Evolutionary conservation across 2,797 vertebrate species (phyloP), one percentile per base, ranked within the genome.

Genomic region (Gymnoscopelus braueri): DNA sequence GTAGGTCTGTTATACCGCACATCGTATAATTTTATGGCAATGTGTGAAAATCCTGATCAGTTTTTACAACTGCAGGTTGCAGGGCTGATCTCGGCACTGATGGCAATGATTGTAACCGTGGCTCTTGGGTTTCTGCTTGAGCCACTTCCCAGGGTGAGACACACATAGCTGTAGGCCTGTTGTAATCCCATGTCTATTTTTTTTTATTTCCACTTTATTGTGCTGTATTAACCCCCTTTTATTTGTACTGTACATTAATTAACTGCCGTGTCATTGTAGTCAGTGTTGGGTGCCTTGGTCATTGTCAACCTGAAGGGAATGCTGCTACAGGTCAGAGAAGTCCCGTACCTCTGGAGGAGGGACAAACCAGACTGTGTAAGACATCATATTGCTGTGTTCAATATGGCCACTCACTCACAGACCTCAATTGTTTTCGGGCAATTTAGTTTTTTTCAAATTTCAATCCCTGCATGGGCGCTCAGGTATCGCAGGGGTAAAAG

Each of bases 241-340:
- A 23, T 58, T 54, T 29, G 26, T 29, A 29, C 26, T 29, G 26
- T 29, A 3, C 26, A 29, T 29, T 29, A 29, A 29, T 29, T 29
- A 29, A 29, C 26, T 29, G 26, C 26, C 26, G 3, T 29, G 26
- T 29, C 26, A 29, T 29, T 29, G 26, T 4, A 29, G 97, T 96
- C 96, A 3, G 95, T 98, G 53, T 89, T 98, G 73, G 94, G 95
- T 9, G 95, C 96, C 59, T 84, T 98, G 78, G 96, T 97, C 15
- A 91, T 98, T 8, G 94, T 97, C 69, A 98, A 97, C 85, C 88
- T 98, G 77, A 98, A 98, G 81, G 97, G 96, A 77, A 98, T 96
- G 96, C 88, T 98, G 86, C 94, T 97, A 95, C 96, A 97, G 87
- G 94, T 97, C 83, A 82, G 84, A 73, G 94, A 97, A 74, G 79